phyloP scores from a whole-genome alignment of 1,140 invertebrate species.

The Lepidurus packardi region DNA sequence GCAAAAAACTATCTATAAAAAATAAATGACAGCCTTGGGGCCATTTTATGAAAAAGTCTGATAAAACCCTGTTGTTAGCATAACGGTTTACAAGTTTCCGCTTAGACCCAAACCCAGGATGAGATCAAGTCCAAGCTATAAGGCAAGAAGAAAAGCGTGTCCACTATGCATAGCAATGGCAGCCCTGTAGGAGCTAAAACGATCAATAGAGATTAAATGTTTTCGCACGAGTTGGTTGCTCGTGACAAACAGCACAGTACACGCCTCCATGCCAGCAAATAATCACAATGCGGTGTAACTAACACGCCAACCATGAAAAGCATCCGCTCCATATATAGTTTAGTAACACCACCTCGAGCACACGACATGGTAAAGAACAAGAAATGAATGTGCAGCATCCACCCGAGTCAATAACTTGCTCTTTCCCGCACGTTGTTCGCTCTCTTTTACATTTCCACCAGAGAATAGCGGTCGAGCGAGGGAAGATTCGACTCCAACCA shows the following conservation, averaged over 20 bases:
- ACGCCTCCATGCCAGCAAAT: not conserved
- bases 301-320: slow-evolving; percentile 3
- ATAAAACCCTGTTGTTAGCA: too few species aligned
- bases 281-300: not conserved
- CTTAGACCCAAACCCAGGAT: not conserved
- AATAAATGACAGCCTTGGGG: too few species aligned
- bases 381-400: slow-evolving; percentile 12
- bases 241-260: slow-evolving; percentile 10
- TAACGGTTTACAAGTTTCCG: not conserved
- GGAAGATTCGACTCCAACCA: not conserved
- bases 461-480: not conserved
- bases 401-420: slow-evolving; percentile 4
- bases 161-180: not conserved
- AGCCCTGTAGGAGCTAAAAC: not conserved
- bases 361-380: not conserved
- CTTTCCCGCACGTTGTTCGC: not conserved
- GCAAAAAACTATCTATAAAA: too few species aligned
- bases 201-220: slow-evolving; percentile 15
- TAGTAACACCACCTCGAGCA: slow-evolving; percentile 2
- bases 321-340: not conserved
- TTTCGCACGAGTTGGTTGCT: not conserved
- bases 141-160: not conserved
- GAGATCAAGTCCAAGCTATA: not conserved
- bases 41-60: too few species aligned
- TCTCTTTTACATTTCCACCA: not conserved